Percentiles rank a stretch among this genome's conserved stretches.
These are phyloP conservation scores for Coleophora deauratella DNA, from an alignment of 2,888 invertebrate genomes.

Conservation along the genomic window DNA sequence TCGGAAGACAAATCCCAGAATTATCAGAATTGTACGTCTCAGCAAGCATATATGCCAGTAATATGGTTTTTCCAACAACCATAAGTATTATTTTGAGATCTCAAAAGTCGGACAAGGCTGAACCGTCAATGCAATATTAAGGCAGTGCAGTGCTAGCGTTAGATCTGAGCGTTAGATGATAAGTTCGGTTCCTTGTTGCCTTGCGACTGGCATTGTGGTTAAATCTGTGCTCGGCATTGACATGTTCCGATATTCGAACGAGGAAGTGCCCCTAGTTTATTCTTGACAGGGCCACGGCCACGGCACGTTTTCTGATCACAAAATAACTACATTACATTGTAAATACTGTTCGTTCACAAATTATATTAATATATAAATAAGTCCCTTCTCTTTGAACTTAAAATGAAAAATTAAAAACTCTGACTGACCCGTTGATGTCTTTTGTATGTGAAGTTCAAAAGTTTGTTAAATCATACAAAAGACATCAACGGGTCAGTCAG, in stretches of 20 bases:
- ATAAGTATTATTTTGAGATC: background rate
- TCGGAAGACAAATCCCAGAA: too few relatives aligned
- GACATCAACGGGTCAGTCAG: too few relatives aligned
- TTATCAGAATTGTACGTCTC: too few relatives aligned
- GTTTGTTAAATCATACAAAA: background rate
- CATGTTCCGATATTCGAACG: conserved; percentile 56
- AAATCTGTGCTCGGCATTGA: conserved; percentile 66
- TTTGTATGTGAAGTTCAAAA: background rate
- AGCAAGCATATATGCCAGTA: too few relatives aligned
- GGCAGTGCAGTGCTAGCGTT: conserved; percentile 10
- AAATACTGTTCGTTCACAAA: too few relatives aligned
- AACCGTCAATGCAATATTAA: background rate
- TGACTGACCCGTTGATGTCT: too few relatives aligned
- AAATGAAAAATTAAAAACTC: too few relatives aligned
- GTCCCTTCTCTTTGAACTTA: too few relatives aligned
- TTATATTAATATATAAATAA: too few relatives aligned
- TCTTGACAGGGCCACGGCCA: conserved; percentile 25
- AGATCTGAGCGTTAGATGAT: too few relatives aligned
- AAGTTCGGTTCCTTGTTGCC: conserved; percentile 60
- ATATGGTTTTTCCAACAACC: too few relatives aligned
- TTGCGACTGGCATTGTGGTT: conserved; percentile 61
- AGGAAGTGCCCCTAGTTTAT: conserved; percentile 52
- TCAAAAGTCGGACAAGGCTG: background rate
- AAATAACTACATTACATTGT: too few relatives aligned
- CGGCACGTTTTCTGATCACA: background rate